Evolutionary conservation across 1,140 invertebrate species (phyloP), one percentile per base, ranked within the genome.

Genomic region (Monochamus saltuarius): DNA sequence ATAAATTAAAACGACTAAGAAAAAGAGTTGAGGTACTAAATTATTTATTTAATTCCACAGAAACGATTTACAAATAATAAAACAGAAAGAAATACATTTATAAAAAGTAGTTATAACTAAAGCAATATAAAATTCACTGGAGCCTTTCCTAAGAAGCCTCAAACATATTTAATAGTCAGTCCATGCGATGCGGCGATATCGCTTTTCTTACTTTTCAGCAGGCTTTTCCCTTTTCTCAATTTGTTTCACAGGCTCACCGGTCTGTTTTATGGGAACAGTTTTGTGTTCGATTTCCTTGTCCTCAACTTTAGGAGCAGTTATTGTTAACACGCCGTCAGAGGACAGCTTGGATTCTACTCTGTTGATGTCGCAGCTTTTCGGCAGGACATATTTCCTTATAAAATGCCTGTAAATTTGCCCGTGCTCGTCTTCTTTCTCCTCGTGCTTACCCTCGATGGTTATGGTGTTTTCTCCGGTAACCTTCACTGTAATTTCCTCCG

Each of bases 401-500:
- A 90, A 89, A 35, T 88, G 84, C 14, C 88, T 80, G 0, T 83
- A 81, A 49, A 89, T 81, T 61, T 80, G 85, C 7, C 85, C 84
- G 54, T 86, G 81, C 38, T 86, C 82, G 59, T 88, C 85, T 36
- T 81, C 73, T 54, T 84, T 86, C 46, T 89, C 82, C 63, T 90
- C 87, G 66, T 90, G 89, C 67, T 87, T 87, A 1, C 83, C 88
- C 69, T 85, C 81, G 14, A 91, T 81, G 1, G 86, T 78, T 9
- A 91, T 79, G 37, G 75, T 79, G 37, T 84, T 81, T 67, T 88
- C 86, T 2, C 82, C 77, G 9, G 88, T 87, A 73, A 89, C 86
- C 75, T 89, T 92, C 1, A 93, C 87, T 35, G 80, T 85, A 19
- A 94, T 81, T 72, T 94, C 91, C 56, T 92, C 88, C 0, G 91